Percentiles rank a stretch among this genome's conserved stretches.
Conservation (phyloP, 2,113 vertebrate genomes). For the Trogon melanurus region DNA sequence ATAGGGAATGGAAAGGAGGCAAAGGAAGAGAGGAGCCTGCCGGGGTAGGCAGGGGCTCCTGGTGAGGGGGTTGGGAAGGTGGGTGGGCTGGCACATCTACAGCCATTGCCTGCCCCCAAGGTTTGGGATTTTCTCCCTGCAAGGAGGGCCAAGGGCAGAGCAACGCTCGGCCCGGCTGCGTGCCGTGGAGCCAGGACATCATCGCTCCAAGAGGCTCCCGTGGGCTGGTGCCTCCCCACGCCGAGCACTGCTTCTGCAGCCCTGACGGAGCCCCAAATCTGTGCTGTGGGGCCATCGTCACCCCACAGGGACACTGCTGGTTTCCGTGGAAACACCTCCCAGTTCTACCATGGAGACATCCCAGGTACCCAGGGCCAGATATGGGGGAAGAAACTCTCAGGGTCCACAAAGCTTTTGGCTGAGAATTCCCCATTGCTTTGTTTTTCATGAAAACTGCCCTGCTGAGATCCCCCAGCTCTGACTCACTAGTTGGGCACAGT, state of each 20-base stretch:
- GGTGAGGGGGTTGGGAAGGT: not conserved
- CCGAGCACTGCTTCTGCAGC: not conserved
- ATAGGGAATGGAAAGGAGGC: not conserved
- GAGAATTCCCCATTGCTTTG: not conserved
- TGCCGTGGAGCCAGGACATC: fast-evolving
- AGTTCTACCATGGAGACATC: not conserved
- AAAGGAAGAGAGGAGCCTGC: not conserved
- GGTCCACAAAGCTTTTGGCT: not conserved
- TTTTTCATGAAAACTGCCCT: not conserved
- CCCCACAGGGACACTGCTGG: not conserved
- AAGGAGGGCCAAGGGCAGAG: not conserved
- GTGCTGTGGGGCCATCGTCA: not conserved
- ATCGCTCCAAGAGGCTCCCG: fast-evolving
- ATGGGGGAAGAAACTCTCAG: not conserved
- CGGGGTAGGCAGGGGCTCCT: not conserved
- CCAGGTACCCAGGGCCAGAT: not conserved
- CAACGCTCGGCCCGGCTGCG: not conserved
- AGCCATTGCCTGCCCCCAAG: not conserved
- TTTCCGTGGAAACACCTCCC: not conserved
- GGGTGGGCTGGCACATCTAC: not conserved
- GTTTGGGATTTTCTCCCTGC: not conserved
- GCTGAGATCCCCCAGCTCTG: not conserved
- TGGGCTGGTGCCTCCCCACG: not conserved
- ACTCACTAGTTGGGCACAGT: not conserved
- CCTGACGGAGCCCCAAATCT: not conserved